A percentile compares a stretch with the other conserved stretches of the same genome.
Conservation (phyloP, 2,797 vertebrate species). For the Urophycis tenuis region DNA sequence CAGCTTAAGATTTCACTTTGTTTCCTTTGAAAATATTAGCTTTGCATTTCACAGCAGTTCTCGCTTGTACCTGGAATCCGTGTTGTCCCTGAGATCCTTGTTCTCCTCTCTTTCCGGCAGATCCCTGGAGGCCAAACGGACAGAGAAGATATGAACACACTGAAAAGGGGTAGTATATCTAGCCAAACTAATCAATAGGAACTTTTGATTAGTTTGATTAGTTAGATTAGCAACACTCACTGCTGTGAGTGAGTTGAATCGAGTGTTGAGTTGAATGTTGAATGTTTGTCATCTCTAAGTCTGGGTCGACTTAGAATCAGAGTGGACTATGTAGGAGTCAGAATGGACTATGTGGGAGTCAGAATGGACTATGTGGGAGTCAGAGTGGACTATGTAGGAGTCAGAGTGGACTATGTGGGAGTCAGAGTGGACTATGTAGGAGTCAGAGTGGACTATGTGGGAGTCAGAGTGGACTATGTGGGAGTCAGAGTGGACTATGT, state of each 20-base stretch:
- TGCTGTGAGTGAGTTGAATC: not conserved
- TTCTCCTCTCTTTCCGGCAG: constrained; percentile 92
- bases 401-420: too few species aligned
- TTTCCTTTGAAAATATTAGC: not conserved
- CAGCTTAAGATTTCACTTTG: not conserved
- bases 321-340: not conserved
- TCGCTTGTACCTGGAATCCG: constrained; percentile 83
- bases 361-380: not conserved
- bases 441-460: too few species aligned
- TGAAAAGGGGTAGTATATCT: not conserved
- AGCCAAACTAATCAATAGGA: too few species aligned
- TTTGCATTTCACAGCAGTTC: not conserved
- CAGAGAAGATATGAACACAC: not conserved
- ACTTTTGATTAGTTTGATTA: too few species aligned
- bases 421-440: too few species aligned
- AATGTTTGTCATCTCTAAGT: not conserved
- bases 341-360: too few species aligned
- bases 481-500: too few species aligned
- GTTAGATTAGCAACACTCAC: too few species aligned
- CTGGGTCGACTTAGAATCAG: not conserved
- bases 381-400: not conserved
- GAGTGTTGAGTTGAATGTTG: not conserved
- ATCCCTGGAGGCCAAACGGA: constrained; percentile 67
- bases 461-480: too few species aligned
- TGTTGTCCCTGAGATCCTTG: constrained; percentile 87